A percentile compares a stretch with the other conserved stretches of the same genome.
Evolutionary conservation across 2,888 invertebrate species (phyloP).

Genomic region (Corythucha ciliata): DNA sequence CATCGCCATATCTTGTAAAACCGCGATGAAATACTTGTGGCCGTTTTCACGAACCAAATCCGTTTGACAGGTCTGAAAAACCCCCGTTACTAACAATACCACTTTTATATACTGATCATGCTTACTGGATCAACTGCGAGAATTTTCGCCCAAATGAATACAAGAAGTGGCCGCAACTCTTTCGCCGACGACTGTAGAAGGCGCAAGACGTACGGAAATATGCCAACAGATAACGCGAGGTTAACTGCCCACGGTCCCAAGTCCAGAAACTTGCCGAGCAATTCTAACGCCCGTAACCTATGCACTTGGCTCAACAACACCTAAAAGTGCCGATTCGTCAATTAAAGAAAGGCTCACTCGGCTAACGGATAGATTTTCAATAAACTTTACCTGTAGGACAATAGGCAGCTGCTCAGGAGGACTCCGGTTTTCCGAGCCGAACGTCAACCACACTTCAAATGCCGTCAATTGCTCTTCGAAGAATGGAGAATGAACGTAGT

Average conservation of each 20-base stretch:
- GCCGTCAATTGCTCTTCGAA: constrained; percentile 97
- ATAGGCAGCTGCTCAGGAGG: constrained; percentile 96
- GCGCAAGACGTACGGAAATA: constrained; percentile 97
- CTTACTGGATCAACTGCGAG: constrained; percentile 87
- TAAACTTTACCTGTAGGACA: constrained; percentile 70
- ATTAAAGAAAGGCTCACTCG: background rate
- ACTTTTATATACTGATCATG: constrained; percentile 33
- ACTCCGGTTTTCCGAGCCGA: constrained; percentile 65
- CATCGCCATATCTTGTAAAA: constrained; percentile 78
- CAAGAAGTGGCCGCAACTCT: constrained; percentile 83
- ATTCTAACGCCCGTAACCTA: constrained; percentile 84
- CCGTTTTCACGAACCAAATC: constrained; percentile 89
- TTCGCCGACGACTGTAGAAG: constrained; percentile 88
- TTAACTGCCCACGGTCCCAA: constrained; percentile 94
- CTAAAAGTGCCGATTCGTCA: constrained; percentile 36
- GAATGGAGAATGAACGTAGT: constrained; percentile 65
- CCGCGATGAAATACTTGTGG: constrained; percentile 87
- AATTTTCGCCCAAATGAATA: constrained; percentile 99
- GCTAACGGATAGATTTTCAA: background rate
- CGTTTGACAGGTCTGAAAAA: constrained; percentile 76
- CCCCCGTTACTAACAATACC: constrained; percentile 22
- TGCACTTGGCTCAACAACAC: constrained; percentile 66
- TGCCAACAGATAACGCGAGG: constrained; percentile 90
- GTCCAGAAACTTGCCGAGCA: constrained; percentile 87
- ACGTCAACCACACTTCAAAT: constrained; percentile 88